Percentiles rank a stretch among this genome's conserved stretches.
phyloP scores from a whole-genome alignment of 2,113 vertebrate species.

The Dipodomys merriami region DNA sequence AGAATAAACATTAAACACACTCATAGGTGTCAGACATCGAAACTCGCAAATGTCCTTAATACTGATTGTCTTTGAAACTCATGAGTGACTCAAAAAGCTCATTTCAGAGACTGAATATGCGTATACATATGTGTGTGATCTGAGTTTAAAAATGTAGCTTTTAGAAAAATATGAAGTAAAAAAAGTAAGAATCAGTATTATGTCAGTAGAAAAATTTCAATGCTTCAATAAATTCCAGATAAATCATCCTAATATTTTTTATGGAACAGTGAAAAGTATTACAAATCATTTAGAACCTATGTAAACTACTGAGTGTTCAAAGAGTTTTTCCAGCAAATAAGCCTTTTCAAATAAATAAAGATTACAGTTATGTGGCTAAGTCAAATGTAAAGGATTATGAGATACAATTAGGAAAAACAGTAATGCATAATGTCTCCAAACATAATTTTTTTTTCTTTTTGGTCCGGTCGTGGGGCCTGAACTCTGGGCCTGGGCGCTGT shows the following conservation, averaged over 20 bases:
- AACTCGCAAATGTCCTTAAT: neutral
- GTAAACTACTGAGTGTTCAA: conserved; percentile 27
- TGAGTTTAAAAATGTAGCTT: neutral
- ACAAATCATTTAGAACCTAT: neutral
- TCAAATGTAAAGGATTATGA: neutral
- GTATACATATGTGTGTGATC: no score
- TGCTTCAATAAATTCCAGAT: neutral
- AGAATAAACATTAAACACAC: neutral
- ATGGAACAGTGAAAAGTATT: conserved; percentile 13
- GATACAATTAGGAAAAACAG: neutral
- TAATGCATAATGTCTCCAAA: neutral
- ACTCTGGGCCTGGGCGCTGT: no score
- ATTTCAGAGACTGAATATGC: neutral
- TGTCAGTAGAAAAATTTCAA: neutral
- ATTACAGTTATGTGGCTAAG: neutral
- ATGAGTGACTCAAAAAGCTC: neutral
- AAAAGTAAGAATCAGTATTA: neutral
- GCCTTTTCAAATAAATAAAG: neutral
- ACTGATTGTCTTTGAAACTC: neutral
- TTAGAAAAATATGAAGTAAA: neutral
- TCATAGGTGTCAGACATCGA: neutral
- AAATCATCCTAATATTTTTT: neutral
- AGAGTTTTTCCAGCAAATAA: neutral
- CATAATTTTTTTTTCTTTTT: neutral
- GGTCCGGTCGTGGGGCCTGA: no score